Base-by-base conservation (phyloP, 2,888 invertebrate species). In the Tetramorium bicarinatum region DNA sequence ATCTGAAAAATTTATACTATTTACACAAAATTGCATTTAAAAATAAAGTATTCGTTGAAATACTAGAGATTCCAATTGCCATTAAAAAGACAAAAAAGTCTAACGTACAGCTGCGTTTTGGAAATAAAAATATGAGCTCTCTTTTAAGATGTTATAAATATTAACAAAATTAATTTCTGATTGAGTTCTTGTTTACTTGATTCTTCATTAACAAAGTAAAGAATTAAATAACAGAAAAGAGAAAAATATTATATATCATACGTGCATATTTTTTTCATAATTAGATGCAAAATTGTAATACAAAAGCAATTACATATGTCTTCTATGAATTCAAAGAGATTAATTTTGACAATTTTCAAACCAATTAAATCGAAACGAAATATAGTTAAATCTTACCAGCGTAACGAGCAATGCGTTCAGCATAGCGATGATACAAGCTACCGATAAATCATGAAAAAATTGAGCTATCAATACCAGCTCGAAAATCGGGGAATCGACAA, bases 391-490 rank as follows among this genome's bases (percentile, higher is more conserved):
- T 75, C 84, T 89, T 85, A 88, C 88, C 85, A 77, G 34, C 11
- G 82, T 82, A 34, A 79, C 79, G 21, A 88, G 84, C n/a, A 88
- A 49, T 21, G 88, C 83, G 61, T 88, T 87, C 7, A 87, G 34
- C 15, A 83, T 59, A 49, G 88, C 86, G 13, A 85, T 79, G 21
- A 61, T 11, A 59, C 85, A 84, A n/a, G 85, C 87, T 34, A 84
- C 82, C 13, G 81, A 79, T 21, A 83, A 59, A 64, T 86, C 85
- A 3, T 83, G 85, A 29, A 87, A 11, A 18, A 88, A 71, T 75
- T 88, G 88, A 8, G 49, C 44, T 34, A 82, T 8, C 25, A 81
- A 15, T 44, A 87, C 49, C 1, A 84, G 1, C 47, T 88, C 88
- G 25, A 88, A 88, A 8, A 84, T 34, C 8, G 88, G 88, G 0